These are phyloP conservation scores for Furcula furcula DNA, from an alignment of 2,888 invertebrate species.

Conservation along the genomic window DNA sequence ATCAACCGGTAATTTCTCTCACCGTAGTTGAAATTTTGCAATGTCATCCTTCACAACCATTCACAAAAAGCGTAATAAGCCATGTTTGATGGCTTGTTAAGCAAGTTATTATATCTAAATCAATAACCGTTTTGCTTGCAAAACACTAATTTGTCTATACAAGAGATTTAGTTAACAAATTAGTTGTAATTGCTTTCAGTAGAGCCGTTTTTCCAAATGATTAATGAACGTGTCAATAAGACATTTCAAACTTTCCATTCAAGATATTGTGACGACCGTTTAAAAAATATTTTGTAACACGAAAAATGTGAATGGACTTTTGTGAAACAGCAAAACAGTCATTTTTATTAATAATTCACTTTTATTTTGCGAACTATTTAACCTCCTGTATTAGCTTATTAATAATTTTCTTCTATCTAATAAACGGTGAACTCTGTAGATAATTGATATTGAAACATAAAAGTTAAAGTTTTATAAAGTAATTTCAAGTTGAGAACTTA, in stretches of 20 bases:
- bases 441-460: no score
- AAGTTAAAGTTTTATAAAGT: no score
- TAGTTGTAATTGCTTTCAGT: constrained; percentile 9
- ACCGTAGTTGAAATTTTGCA: no score
- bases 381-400: not conserved
- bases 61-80: no score
- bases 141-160: not conserved
- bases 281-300: constrained; percentile 6
- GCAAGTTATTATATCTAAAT: not conserved
- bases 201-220: constrained; percentile 13
- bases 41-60: no score
- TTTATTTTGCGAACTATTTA: not conserved
- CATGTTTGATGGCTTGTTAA: no score
- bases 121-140: not conserved
- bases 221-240: constrained; percentile 25
- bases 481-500: no score
- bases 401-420: no score
- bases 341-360: constrained; percentile 18
- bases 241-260: constrained; percentile 14
- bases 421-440: no score
- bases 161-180: not conserved
- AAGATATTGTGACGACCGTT: constrained; percentile 15
- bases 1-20: no score
- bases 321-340: constrained; percentile 19
- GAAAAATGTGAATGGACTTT: constrained; percentile 28